Evolutionary conservation across 2,797 vertebrate species (phyloP), one percentile per base, ranked within the genome.

Genomic region (Nyctalus aviator): DNA sequence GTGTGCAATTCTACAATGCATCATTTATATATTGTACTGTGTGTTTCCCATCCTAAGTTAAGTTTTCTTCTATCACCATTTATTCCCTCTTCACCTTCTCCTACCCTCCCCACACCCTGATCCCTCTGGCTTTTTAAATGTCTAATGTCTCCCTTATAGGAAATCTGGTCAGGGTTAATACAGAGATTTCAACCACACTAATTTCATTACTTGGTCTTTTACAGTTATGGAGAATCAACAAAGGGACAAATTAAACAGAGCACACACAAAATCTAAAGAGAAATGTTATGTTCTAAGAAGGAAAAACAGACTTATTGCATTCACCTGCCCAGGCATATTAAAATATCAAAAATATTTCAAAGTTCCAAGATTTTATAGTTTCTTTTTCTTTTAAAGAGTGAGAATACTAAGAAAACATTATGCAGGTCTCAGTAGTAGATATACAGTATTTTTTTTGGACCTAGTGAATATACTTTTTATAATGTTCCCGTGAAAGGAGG

Each of bases 391-490:
- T 87, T 95, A 95, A 97, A 95, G 91, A 98, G 84, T 92, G 79
- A 97, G 95, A 98, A 97, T 95, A 97, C 92, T 98, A 97, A 96
- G 97, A 98, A 98, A 97, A 96, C 87, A 97, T 95, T 94, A 84
- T 95, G 68, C 69, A 95, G 94, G 94, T 98, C 98, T 97, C 98
- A 96, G 97, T 97, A 98, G 97, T 98, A 98, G 98, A 98, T 97
- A 98, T 75, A 97, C 96, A 98, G 98, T 98, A 98, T 98, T 99
- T 98, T 99, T 97, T 97, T 99, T 99, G 98, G 99, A 99, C 94
- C 93, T 69, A 68, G 83, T 59, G 98, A 98, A 98, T 98, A 98
- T 73, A 98, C 96, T 98, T 98, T 98, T 98, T 98, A 98, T 98
- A 97, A 98, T 96, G 96, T 98, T 98, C 96, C 98, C 98, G 98